Percentiles rank a stretch among this genome's conserved stretches.
phyloP scores from a whole-genome alignment of 2,797 vertebrate species.

The Botia almorhae region DNA sequence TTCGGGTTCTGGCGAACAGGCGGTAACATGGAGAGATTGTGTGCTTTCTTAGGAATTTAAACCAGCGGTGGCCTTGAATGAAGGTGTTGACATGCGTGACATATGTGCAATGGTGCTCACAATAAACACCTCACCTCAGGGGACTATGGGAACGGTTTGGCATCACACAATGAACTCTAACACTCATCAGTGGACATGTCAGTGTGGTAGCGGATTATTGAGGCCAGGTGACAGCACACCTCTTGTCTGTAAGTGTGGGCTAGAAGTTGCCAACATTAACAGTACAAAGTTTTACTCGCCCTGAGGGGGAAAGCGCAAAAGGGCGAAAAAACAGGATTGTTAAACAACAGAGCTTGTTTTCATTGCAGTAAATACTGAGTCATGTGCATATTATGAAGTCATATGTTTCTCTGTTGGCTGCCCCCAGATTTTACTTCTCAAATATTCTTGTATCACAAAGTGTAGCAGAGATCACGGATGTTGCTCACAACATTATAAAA shows the following conservation, averaged over 20 bases:
- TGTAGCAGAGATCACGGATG: constrained; percentile 30
- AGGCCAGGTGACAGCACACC: constrained; percentile 35
- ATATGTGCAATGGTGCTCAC: constrained; percentile 37
- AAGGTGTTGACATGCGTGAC: constrained; percentile 42
- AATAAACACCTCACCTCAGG: constrained; percentile 34
- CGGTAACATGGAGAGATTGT: neutral
- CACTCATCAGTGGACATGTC: neutral
- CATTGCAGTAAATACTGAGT: constrained; percentile 69
- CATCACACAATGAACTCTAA: constrained; percentile 21
- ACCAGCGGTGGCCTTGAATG: constrained; percentile 29
- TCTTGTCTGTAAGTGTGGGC: constrained; percentile 31
- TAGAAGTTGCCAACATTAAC: constrained; percentile 26
- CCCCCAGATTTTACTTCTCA: constrained; percentile 46
- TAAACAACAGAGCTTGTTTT: constrained; percentile 72
- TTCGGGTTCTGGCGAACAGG: constrained; percentile 8
- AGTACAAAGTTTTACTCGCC: neutral
- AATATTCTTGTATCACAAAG: constrained; percentile 25
- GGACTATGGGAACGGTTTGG: constrained; percentile 35
- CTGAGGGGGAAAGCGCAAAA: constrained; percentile 33
- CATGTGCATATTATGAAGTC: constrained; percentile 74
- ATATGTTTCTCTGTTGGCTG: constrained; percentile 70
- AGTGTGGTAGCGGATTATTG: constrained; percentile 25
- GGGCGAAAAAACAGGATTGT: constrained; percentile 54
- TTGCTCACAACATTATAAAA: constrained; percentile 5
- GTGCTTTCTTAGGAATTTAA: constrained; percentile 6